Conservation (phyloP, 2,888 invertebrate species). For the Ferdinandea cuprea region DNA sequence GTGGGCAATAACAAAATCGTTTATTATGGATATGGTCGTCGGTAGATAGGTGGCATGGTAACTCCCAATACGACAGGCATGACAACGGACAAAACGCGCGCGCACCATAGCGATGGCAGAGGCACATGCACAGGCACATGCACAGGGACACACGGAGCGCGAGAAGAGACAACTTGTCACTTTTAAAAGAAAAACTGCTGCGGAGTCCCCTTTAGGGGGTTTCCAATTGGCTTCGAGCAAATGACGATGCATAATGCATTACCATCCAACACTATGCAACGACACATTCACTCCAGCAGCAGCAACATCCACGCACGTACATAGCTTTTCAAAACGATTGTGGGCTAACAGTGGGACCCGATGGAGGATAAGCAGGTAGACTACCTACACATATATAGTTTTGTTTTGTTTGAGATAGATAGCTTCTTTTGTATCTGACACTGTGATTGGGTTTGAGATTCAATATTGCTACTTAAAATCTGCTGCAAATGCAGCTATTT, state of each 20-base stretch:
- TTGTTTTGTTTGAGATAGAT: no score
- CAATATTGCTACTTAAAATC: no score
- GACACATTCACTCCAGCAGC: not conserved
- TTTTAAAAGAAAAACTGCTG: constrained; percentile 59
- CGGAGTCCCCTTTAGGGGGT: constrained; percentile 56
- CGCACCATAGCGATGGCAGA: constrained; percentile 10
- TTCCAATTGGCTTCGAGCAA: constrained; percentile 57
- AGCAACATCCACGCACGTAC: constrained; percentile 27
- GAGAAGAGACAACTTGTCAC: constrained; percentile 66
- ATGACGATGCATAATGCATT: constrained; percentile 74
- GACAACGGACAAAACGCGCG: constrained; percentile 60
- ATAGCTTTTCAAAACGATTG: constrained; percentile 19
- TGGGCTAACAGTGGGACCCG: constrained; percentile 45
- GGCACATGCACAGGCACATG: no score
- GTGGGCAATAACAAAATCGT: constrained; percentile 74
- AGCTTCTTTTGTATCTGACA: no score
- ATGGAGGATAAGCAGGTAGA: not conserved
- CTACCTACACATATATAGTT: not conserved
- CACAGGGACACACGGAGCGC: constrained; percentile 5
- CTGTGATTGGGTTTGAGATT: not conserved
- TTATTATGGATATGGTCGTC: constrained; percentile 64
- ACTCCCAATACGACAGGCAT: constrained; percentile 59
- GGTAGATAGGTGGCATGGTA: constrained; percentile 56
- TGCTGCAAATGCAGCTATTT: no score
- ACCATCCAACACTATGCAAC: constrained; percentile 56